Evolutionary conservation across 2,113 vertebrate genomes (phyloP), one percentile per base, ranked within the genome.

Genomic region (Phylloscopus trochiloides): DNA sequence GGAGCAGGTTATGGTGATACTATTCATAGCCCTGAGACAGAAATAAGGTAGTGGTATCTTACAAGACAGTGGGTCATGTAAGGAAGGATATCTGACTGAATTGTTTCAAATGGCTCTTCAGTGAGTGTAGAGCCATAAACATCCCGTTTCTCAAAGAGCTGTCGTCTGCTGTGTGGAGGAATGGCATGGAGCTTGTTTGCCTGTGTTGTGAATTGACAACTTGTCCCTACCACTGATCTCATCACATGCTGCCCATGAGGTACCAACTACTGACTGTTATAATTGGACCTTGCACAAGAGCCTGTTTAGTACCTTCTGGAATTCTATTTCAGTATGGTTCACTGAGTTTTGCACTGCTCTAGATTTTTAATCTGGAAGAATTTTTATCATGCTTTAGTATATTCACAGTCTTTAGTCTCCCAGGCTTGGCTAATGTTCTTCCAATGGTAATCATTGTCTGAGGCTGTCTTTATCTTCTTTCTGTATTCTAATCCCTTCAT

Each of bases 401-500:
- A 87, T 58, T 90, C 62, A 52, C 5, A 83, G 47, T 16, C 42
- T 87, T 89, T 87, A 82, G 59, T 92, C 67, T 92, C 28, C 17
- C 52, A 88, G 47, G 17, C 12, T 52, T 91, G 61, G 62, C 45
- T 94, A 52, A 74, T 51, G 38, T 62, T 94, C 25, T 87, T 92
- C 62, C 68, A 94, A 31, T 63, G 29, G 63, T 90, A 95, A 91
- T 87, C 66, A 52, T 83, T 87, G 87, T 87, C 74, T 82, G 62
- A 42, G 67, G 8, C 19, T 89, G 47, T 72, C 66, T 95, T 95
- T 95, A 73, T 86, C 70, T 90, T 88, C 50, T 50, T 92, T 91
- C 74, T 92, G 11, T 80, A 72, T 68, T 86, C 67, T 94, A 96
- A 86, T 88, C 42, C 57, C 14, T 68, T 78, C 36, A 29, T 76